These are phyloP conservation scores for Thalassarche chlororhynchos DNA, from an alignment of 2,113 vertebrate genomes.

Conservation along the genomic window DNA sequence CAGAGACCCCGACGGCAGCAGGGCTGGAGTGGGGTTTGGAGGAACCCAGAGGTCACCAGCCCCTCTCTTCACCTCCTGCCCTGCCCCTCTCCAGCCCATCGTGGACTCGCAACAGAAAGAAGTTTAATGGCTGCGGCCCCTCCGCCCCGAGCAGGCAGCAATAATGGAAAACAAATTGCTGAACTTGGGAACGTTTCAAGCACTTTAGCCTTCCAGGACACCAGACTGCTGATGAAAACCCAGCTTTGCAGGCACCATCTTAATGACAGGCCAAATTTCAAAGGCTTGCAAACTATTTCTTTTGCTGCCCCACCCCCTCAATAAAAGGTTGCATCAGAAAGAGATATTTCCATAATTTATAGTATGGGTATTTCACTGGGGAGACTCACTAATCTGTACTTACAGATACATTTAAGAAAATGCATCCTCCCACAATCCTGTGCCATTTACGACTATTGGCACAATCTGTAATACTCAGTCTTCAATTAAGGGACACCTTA, in stretches of 20 bases:
- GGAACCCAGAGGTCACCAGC: neutral
- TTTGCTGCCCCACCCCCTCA: constrained; percentile 55
- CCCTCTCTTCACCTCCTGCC: neutral
- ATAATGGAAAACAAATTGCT: constrained; percentile 73
- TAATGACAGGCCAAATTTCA: constrained; percentile 78
- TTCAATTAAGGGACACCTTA: constrained; percentile 94
- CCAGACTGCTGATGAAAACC: constrained; percentile 74
- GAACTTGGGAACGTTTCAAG: constrained; percentile 73
- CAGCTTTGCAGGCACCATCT: constrained; percentile 74
- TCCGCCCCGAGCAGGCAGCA: neutral
- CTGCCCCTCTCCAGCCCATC: neutral
- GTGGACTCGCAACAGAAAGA: neutral
- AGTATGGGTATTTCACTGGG: constrained; percentile 81
- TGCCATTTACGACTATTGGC: constrained; percentile 85
- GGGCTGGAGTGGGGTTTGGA: neutral
- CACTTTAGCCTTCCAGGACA: constrained; percentile 70
- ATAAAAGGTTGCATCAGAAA: constrained; percentile 81
- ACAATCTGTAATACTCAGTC: constrained; percentile 83
- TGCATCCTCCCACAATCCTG: constrained; percentile 85
- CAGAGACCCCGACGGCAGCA: neutral
- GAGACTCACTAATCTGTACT: constrained; percentile 87
- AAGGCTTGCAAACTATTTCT: constrained; percentile 74
- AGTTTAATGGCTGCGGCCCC: neutral
- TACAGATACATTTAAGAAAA: constrained; percentile 91
- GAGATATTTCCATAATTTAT: constrained; percentile 86